These are phyloP conservation scores for Malthinus seriepunctatus DNA, from an alignment of 2,888 invertebrate species.

Conservation along the genomic window DNA sequence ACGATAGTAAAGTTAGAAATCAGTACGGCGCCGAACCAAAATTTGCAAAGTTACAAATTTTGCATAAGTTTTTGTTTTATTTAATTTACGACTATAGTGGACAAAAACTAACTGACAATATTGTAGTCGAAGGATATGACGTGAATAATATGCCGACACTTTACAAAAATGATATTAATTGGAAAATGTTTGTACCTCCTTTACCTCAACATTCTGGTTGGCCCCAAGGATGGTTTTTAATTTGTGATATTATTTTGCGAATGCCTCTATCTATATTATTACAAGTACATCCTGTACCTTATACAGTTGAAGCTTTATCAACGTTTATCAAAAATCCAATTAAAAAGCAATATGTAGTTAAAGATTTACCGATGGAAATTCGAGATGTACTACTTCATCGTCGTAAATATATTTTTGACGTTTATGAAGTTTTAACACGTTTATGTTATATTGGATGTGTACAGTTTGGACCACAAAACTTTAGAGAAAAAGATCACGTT, in stretches of 20 bases:
- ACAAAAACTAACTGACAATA: slow-evolving; percentile 37
- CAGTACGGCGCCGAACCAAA: slow-evolving; percentile 64
- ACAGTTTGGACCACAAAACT: slow-evolving; percentile 67
- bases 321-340: slow-evolving; percentile 68
- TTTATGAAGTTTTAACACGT: slow-evolving; percentile 61
- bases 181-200: slow-evolving; percentile 76
- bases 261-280: slow-evolving; percentile 73
- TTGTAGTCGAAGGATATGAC: slow-evolving; percentile 49
- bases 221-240: slow-evolving; percentile 68
- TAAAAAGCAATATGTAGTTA: slow-evolving; percentile 65
- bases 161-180: slow-evolving; percentile 60
- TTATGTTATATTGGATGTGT: slow-evolving; percentile 70
- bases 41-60: slow-evolving; percentile 65
- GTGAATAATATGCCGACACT: slow-evolving; percentile 55
- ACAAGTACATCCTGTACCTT: slow-evolving; percentile 65
- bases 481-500: slow-evolving; percentile 72
- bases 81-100: slow-evolving; percentile 59
- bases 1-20: slow-evolving; percentile 47
- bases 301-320: slow-evolving; percentile 60
- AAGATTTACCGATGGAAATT: slow-evolving; percentile 61
- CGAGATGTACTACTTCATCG: slow-evolving; percentile 58
- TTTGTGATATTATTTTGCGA: slow-evolving; percentile 70
- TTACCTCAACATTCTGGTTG: slow-evolving; percentile 63
- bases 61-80: slow-evolving; percentile 73
- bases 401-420: slow-evolving; percentile 62